Conservation (phyloP, 1,140 invertebrate species). For the Antheraea pernyi region DNA sequence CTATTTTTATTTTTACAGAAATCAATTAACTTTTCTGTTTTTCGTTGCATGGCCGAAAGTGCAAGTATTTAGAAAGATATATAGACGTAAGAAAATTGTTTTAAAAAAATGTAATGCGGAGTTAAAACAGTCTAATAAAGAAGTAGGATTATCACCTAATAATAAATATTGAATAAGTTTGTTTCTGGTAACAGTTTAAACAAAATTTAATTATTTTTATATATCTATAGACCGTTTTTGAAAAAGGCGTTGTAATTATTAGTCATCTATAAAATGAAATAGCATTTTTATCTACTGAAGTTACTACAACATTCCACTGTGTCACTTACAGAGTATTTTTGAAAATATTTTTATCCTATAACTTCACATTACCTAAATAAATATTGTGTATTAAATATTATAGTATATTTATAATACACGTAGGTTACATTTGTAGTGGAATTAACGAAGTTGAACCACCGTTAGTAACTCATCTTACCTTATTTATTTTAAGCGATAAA, state of each 20-base stretch:
- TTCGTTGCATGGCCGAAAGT: conserved; percentile 5
- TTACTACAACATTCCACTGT: background rate
- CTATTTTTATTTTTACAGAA: background rate
- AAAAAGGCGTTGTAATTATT: background rate
- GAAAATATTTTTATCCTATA: too few relatives aligned
- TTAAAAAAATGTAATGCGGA: background rate
- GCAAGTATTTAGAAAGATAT: background rate
- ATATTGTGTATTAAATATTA: too few relatives aligned
- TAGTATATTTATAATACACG: too few relatives aligned
- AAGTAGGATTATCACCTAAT: background rate
- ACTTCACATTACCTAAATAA: too few relatives aligned
- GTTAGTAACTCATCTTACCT: conserved; percentile 12
- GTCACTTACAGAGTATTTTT: background rate
- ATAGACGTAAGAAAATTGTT: background rate
- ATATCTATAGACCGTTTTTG: background rate
- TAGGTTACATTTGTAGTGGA: background rate
- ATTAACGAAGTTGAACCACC: conserved; percentile 34
- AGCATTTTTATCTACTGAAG: background rate
- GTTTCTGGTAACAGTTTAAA: background rate
- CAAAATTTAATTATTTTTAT: background rate
- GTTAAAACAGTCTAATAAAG: background rate
- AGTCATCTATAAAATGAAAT: background rate
- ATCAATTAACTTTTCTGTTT: background rate
- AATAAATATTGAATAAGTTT: background rate
- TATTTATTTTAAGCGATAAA: background rate